Percentiles rank a stretch among this genome's conserved stretches.
phyloP scores from a whole-genome alignment of 2,113 vertebrate species.

The Mesoclemmys tuberculata region DNA sequence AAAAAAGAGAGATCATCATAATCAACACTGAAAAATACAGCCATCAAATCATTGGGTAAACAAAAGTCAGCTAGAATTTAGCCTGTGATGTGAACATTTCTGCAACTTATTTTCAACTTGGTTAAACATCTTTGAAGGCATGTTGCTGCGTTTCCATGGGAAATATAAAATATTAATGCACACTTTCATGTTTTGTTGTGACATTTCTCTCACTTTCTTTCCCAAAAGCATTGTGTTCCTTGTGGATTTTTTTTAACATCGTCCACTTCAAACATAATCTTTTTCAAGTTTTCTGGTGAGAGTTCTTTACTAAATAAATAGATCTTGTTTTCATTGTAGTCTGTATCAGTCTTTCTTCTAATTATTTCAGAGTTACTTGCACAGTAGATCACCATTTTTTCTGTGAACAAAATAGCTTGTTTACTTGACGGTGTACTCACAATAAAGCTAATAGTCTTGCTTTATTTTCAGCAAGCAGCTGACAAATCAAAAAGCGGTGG shows the following conservation, averaged over 20 bases:
- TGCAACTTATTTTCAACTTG: background rate
- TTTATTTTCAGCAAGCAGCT: background rate
- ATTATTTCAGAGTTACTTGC: background rate
- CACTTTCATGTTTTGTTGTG: constrained; percentile 40
- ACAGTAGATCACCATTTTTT: background rate
- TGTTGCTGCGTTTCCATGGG: constrained; percentile 1
- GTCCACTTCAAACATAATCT: constrained; percentile 16
- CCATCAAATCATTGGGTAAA: constrained; percentile 36
- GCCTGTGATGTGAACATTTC: background rate
- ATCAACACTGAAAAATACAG: constrained; percentile 11
- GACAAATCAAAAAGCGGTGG: background rate
- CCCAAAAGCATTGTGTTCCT: background rate
- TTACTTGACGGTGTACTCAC: background rate
- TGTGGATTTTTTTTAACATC: constrained; percentile 30
- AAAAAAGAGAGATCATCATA: background rate
- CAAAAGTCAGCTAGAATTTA: constrained; percentile 20
- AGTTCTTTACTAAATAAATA: constrained; percentile 36
- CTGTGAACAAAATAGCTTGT: background rate
- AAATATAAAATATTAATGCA: constrained; percentile 34
- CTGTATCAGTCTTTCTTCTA: background rate
- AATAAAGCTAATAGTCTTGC: background rate
- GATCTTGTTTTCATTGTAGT: background rate
- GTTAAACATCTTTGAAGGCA: constrained; percentile 18
- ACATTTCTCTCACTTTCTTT: constrained; percentile 36
- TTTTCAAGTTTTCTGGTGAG: constrained; percentile 14